Evolutionary conservation across 53 echinoderm and acorn worm species (phyloP).

Genomic region (Apostichopus leukothele): DNA sequence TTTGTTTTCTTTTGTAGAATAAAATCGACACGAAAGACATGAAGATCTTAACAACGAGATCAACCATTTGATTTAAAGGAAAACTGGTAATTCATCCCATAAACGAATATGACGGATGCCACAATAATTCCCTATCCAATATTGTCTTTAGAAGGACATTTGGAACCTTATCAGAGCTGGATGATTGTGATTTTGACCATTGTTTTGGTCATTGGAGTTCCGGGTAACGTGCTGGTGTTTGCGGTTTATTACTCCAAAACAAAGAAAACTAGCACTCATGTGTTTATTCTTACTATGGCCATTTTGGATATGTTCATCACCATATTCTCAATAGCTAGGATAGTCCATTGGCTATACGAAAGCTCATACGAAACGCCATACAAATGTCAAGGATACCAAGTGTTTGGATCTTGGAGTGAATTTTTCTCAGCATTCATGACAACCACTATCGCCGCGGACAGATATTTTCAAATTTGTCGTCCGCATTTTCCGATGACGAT

Average conservation of each 20-base stretch:
- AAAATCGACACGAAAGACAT: too few species aligned
- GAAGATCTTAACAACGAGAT: too few species aligned
- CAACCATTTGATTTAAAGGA: too few species aligned
- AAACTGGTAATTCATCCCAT: too few species aligned
- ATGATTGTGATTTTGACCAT: conserved; percentile 53
- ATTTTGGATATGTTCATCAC: conserved; percentile 60
- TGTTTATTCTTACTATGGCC: conserved; percentile 63
- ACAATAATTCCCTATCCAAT: too few species aligned
- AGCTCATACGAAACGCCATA: conserved; percentile 39
- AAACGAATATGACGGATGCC: too few species aligned
- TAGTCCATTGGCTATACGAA: conserved; percentile 71
- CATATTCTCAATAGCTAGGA: conserved; percentile 53
- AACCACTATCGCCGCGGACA: conserved; percentile 72
- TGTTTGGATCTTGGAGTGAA: conserved; percentile 68
- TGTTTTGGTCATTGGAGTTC: conserved; percentile 63
- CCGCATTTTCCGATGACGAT: conserved; percentile 68
- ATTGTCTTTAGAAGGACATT: neutral
- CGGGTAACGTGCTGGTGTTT: conserved; percentile 69
- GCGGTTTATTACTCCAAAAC: conserved; percentile 61
- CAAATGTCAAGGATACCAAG: conserved; percentile 57
- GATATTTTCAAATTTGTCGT: conserved; percentile 67
- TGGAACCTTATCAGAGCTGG: conserved; percentile 56
- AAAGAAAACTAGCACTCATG: conserved; percentile 56
- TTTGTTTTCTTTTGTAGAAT: too few species aligned
- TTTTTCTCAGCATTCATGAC: conserved; percentile 68